These are phyloP conservation scores for Pelusios castaneus DNA, from an alignment of 2,113 vertebrate species.

Conservation along the genomic window DNA sequence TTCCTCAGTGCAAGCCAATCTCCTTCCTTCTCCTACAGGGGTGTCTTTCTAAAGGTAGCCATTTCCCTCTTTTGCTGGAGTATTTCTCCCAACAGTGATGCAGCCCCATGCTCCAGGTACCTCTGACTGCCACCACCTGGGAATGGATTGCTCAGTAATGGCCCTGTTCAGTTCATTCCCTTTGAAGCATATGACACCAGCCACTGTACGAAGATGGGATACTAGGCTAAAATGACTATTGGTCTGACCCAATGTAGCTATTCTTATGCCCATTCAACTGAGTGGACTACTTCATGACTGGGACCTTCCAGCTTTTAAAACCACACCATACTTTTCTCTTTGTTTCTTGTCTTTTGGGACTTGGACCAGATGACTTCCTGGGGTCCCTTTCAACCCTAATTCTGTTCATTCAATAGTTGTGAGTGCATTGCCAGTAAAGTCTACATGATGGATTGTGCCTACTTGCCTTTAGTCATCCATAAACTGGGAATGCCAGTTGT, in stretches of 20 bases:
- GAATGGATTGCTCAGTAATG: no score
- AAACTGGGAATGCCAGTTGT: background rate
- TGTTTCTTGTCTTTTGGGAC: background rate
- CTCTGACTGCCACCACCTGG: background rate
- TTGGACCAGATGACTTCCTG: no score
- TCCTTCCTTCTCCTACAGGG: constrained; percentile 15
- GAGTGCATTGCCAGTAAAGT: background rate
- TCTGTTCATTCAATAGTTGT: background rate
- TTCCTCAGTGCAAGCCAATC: background rate
- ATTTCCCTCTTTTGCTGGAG: constrained; percentile 8
- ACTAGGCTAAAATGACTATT: background rate
- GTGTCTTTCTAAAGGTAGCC: constrained; percentile 14
- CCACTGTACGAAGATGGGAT: background rate
- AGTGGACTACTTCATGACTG: background rate
- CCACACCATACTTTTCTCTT: background rate
- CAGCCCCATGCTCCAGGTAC: background rate
- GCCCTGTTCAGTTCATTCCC: background rate
- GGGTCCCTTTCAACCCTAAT: no score
- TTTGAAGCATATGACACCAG: background rate
- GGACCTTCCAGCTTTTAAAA: constrained; percentile 1
- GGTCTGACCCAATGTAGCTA: background rate
- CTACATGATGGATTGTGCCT: background rate
- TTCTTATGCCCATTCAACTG: background rate
- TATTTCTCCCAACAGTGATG: background rate
- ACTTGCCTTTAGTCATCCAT: background rate